These are phyloP conservation scores for Trichechus manatus DNA, from an alignment of 2,113 vertebrate genomes.

Conservation along the genomic window DNA sequence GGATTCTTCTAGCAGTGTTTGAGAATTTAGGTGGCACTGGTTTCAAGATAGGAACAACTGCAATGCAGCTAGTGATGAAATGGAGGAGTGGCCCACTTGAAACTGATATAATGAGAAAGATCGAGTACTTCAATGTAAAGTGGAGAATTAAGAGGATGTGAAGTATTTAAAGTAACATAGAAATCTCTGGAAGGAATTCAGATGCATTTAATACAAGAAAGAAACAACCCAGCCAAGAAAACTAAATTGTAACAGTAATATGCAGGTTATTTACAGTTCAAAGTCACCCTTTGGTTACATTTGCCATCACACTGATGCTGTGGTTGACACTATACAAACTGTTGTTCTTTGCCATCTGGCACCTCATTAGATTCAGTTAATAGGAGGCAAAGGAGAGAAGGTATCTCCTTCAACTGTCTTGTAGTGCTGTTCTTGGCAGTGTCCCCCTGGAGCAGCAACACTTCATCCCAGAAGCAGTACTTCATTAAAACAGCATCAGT, in stretches of 20 bases:
- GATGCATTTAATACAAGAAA: not conserved
- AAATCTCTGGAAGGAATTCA: not conserved
- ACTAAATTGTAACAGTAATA: not conserved
- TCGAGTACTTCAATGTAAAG: not conserved
- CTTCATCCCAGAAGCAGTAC: not conserved
- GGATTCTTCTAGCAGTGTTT: not conserved
- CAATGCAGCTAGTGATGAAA: not conserved
- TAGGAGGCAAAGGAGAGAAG: not conserved
- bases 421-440: not conserved
- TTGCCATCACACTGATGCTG: not conserved
- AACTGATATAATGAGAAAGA: not conserved
- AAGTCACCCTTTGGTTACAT: not conserved
- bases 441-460: not conserved
- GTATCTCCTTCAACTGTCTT: not conserved
- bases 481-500: not conserved
- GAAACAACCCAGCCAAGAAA: not conserved
- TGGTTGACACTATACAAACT: not conserved
- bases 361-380: not conserved
- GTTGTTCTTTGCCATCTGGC: not conserved
- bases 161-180: not conserved
- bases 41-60: not conserved
- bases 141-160: not conserved
- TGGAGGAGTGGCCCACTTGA: not conserved
- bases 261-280: not conserved
- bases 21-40: not conserved